A percentile compares a stretch with the other conserved stretches of the same genome.
These are phyloP conservation scores for Cherax destructor DNA, from an alignment of 1,140 invertebrate species.

Conservation along the genomic window DNA sequence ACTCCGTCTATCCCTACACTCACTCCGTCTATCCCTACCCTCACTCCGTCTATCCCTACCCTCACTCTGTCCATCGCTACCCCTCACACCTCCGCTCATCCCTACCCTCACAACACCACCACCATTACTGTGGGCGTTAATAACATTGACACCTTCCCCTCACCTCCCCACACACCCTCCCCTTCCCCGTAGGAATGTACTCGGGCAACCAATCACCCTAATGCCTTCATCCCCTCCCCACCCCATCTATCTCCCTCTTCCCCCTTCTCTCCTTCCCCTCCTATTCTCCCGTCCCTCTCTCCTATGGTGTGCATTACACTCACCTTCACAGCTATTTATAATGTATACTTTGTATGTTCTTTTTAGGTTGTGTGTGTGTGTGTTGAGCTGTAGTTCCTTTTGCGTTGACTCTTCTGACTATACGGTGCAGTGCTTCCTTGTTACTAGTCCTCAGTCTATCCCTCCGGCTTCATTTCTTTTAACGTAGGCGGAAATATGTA, in stretches of 20 bases:
- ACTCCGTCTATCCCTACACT: background rate
- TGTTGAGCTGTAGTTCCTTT: too few species aligned
- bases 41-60: background rate
- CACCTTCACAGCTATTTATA: too few species aligned
- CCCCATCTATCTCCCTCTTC: too few species aligned
- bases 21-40: background rate
- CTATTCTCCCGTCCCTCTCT: background rate
- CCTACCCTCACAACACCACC: background rate
- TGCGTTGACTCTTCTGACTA: too few species aligned
- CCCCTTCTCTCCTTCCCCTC: background rate
- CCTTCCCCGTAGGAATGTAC: background rate
- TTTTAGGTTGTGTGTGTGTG: too few species aligned
- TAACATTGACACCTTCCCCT: background rate
- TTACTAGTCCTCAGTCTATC: too few species aligned
- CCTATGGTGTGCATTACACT: background rate
- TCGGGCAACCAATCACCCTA: background rate
- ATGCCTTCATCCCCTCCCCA: background rate
- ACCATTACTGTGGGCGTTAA: background rate
- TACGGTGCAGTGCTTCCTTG: too few species aligned
- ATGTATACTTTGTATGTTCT: too few species aligned
- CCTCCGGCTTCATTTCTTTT: too few species aligned
- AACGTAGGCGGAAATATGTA: too few species aligned
- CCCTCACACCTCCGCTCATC: background rate
- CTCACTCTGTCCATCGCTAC: background rate
- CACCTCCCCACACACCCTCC: background rate